A percentile compares a stretch with the other conserved stretches of the same genome.
Evolutionary conservation across 2,888 invertebrate species (phyloP).

Genomic region (Nephrotoma flavescens): DNA sequence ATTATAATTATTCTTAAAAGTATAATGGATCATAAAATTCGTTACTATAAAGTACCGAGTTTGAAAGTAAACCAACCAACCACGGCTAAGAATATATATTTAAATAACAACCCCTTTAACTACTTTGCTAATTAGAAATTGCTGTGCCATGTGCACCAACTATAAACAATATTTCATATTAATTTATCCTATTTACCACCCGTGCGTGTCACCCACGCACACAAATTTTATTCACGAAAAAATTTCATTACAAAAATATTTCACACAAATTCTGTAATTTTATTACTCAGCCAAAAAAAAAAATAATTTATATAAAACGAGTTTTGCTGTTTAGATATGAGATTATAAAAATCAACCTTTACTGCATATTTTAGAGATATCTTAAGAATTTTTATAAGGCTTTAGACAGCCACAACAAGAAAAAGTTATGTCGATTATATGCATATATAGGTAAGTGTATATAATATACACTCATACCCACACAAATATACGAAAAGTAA

Average conservation of each 20-base stretch:
- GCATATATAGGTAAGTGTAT: not conserved
- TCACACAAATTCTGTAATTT: not conserved
- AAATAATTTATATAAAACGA: not conserved
- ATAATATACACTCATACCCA: not conserved
- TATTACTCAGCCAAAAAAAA: not conserved
- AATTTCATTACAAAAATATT: not conserved
- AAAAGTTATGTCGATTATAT: not conserved
- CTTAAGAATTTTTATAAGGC: not conserved
- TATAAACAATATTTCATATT: no score
- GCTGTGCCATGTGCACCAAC: no score
- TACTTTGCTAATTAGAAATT: no score
- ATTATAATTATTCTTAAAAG: no score
- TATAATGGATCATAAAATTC: no score
- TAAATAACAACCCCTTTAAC: no score
- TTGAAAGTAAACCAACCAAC: no score
- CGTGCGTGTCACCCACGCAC: no score
- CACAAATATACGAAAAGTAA: not conserved
- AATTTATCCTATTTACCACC: no score
- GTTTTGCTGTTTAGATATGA: not conserved
- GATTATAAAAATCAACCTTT: not conserved
- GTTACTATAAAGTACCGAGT: no score
- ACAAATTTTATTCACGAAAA: not conserved
- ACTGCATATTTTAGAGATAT: not conserved
- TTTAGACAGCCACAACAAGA: not conserved
- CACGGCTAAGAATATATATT: no score